These are phyloP conservation scores for Toxotes chatareus DNA, from an alignment of 2,113 vertebrate species.

Conservation along the genomic window DNA sequence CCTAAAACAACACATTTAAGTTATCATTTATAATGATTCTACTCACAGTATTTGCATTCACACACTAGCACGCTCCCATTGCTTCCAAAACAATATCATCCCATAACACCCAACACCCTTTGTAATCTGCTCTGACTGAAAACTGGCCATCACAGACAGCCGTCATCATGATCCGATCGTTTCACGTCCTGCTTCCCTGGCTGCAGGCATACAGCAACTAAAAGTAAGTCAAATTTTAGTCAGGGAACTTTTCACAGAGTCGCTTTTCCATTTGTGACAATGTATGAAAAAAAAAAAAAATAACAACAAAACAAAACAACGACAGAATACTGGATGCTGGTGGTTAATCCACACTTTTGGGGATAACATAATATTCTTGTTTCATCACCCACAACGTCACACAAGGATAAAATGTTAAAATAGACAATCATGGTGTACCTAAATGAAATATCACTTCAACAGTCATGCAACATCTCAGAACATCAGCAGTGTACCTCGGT, in stretches of 20 bases:
- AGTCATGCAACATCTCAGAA: slow-evolving; percentile 22
- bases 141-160: slow-evolving; percentile 30
- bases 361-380: neutral
- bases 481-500: slow-evolving; percentile 16
- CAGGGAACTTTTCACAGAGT: slow-evolving; percentile 8
- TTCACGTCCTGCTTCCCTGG: slow-evolving; percentile 31
- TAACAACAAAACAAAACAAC: no score
- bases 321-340: slow-evolving; percentile 18
- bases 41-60: slow-evolving; percentile 68
- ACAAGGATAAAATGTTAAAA: neutral
- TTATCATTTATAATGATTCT: slow-evolving; percentile 35
- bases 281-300: neutral
- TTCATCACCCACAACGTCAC: slow-evolving; percentile 15
- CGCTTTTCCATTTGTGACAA: slow-evolving; percentile 26
- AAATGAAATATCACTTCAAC: slow-evolving; percentile 32
- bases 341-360: slow-evolving; percentile 6
- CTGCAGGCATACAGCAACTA: neutral
- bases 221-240: neutral
- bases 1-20: slow-evolving; percentile 9
- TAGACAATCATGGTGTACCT: slow-evolving; percentile 47
- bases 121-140: slow-evolving; percentile 10
- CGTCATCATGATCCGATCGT: neutral
- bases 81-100: slow-evolving; percentile 45
- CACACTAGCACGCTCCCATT: neutral
- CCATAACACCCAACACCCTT: neutral